Evolutionary conservation across 2,888 invertebrate species (phyloP), one percentile per base, ranked within the genome.

Genomic region (Dioctria rufipes): DNA sequence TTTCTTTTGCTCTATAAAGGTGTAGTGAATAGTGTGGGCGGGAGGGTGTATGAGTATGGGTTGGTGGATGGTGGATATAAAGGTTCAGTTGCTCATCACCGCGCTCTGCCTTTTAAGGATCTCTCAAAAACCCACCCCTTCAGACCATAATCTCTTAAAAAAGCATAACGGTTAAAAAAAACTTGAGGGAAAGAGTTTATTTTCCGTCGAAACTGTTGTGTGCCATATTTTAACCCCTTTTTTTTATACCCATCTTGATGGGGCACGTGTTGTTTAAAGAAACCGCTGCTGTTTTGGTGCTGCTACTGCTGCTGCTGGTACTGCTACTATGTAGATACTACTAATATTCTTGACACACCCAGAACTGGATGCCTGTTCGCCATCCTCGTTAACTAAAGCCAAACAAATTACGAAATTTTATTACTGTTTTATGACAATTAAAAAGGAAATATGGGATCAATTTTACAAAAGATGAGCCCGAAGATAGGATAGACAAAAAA

Each of bases 381-480:
- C 37, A 11, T 4, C 9, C 49, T 79, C 69, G 39, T 79, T 80
- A 80, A 75, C 78, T 81, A 69, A 81, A 81, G 81, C 78, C 65
- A 81, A 81, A 81, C 81, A 81, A 81, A 81, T 81, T 81, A 81
- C 81, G 46, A 78, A 81, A 81, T 81, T 81, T 81, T 81, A 81
- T 81, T 81, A 71, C 81, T 67, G 67, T 81, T 81, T 81, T 81
- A 81, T 81, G 81, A 81, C 81, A 81, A 81, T 81, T 81, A 81
- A 81, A 81, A 78, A 60, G 69, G 60, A 81, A 81, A 81, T 81
- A 81, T 81, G 81, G 71, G 81, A 81, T 81, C 81, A 81, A 81
- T 81, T 81, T 63, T 69, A 63, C 25, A 42, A 79, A 67, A 67
- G 79, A 69, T 67, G 79, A 58, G 46, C 67, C 79, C 43, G n/a